A percentile compares a stretch with the other conserved stretches of the same genome.
Evolutionary conservation across 2,888 invertebrate genomes (phyloP).

Genomic region (Mythimna lalbum): DNA sequence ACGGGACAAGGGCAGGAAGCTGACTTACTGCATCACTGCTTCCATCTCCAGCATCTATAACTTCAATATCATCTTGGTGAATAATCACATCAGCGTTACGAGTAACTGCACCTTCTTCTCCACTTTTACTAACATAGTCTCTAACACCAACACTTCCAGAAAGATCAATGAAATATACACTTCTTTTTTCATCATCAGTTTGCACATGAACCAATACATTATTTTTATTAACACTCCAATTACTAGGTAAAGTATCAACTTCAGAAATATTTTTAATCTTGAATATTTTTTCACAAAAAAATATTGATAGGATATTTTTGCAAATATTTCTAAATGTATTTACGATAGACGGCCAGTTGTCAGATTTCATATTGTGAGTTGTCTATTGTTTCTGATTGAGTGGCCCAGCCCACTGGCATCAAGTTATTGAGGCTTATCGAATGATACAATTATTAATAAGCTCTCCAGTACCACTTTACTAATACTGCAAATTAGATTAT

Average conservation of each 20-base stretch:
- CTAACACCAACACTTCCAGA: neutral
- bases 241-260: constrained; percentile 67
- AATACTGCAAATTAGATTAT: constrained; percentile 10
- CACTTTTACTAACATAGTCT: constrained; percentile 7
- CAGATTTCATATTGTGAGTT: constrained; percentile 25
- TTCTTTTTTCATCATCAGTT: constrained; percentile 39
- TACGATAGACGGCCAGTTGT: constrained; percentile 18
- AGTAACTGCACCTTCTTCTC: neutral
- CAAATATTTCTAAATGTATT: constrained; percentile 27
- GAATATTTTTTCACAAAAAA: constrained; percentile 31
- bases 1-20: too few relatives aligned
- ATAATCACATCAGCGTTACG: neutral
- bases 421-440: constrained; percentile 36
- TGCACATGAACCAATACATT: constrained; percentile 59
- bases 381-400: constrained; percentile 22
- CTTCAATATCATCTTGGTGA: neutral
- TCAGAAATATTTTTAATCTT: constrained; percentile 53
- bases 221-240: constrained; percentile 61
- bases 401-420: constrained; percentile 1
- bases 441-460: constrained; percentile 49
- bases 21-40: constrained; percentile 28
- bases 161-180: constrained; percentile 49
- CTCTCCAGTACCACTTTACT: constrained; percentile 17
- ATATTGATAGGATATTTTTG: constrained; percentile 26
- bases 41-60: neutral